These are phyloP conservation scores for Pipistrellus pipistrellus DNA, from an alignment of 2,797 vertebrate species.

Conservation along the genomic window DNA sequence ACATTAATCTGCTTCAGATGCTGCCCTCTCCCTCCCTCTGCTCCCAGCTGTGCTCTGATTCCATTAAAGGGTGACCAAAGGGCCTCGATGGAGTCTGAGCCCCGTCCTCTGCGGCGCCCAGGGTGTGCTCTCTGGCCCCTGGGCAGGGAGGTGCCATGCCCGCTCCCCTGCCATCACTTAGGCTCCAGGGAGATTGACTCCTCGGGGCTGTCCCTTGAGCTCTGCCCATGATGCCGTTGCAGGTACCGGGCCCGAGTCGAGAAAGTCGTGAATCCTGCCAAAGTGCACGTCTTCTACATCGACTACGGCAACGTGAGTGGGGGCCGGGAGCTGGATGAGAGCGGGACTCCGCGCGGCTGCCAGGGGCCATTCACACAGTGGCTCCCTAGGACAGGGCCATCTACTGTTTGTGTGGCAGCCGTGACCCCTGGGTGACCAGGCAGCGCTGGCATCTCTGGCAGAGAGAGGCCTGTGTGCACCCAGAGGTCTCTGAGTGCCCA, in stretches of 20 bases:
- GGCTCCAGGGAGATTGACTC: background rate
- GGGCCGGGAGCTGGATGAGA: background rate
- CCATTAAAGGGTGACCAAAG: slow-evolving; percentile 11
- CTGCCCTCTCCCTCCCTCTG: slow-evolving; percentile 61
- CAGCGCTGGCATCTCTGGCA: background rate
- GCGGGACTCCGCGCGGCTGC: background rate
- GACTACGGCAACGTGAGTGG: slow-evolving; percentile 98
- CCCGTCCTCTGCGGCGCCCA: background rate
- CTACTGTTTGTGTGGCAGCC: background rate
- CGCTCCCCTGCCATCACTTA: background rate
- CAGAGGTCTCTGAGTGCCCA: background rate
- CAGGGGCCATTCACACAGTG: background rate
- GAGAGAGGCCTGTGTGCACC: background rate
- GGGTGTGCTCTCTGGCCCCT: background rate
- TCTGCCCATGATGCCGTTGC: slow-evolving; percentile 62
- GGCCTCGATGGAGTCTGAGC: background rate
- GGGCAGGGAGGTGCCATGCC: background rate
- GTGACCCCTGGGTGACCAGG: background rate
- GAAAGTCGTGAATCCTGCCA: slow-evolving; percentile 94
- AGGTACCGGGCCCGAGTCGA: slow-evolving; percentile 98
- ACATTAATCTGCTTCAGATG: slow-evolving; percentile 76
- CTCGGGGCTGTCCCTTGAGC: background rate
- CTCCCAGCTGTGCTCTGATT: slow-evolving; percentile 55
- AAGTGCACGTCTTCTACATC: slow-evolving; percentile 97
- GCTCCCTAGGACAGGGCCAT: background rate